Percentiles rank a stretch among this genome's conserved stretches.
These are phyloP conservation scores for Cyanoderma ruficeps DNA, from an alignment of 2,113 vertebrate species.

Conservation along the genomic window DNA sequence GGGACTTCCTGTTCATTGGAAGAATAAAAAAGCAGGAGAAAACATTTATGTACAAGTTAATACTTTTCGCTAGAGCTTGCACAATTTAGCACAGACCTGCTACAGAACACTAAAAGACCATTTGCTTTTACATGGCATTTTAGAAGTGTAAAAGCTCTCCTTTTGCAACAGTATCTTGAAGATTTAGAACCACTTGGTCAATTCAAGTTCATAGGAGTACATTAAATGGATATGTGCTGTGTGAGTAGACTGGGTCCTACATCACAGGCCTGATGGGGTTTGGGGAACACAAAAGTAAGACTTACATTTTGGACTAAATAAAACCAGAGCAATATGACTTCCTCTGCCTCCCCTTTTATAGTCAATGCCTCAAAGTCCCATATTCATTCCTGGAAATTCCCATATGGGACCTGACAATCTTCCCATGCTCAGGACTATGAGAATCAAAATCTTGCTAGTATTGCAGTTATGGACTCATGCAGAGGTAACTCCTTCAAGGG, in stretches of 20 bases:
- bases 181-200: background rate
- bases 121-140: background rate
- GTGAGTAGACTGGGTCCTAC: background rate
- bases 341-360: background rate
- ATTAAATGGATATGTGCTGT: background rate
- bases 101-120: background rate
- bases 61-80: background rate
- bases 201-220: background rate
- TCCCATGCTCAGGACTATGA: rapidly evolving
- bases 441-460: background rate
- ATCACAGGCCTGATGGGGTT: background rate
- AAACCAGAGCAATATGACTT: background rate
- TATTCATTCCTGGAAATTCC: background rate
- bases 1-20: background rate
- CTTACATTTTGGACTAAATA: background rate
- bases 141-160: background rate
- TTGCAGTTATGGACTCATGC: background rate
- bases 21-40: conserved; percentile 7
- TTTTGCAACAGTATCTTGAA: background rate
- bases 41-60: conserved; percentile 10
- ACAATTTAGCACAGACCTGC: background rate
- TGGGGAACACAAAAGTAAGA: background rate
- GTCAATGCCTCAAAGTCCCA: background rate
- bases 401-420: background rate
- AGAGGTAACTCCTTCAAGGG: background rate